These are phyloP conservation scores for Hafferia zeledoni DNA, from an alignment of 2,797 vertebrate species.

Conservation along the genomic window DNA sequence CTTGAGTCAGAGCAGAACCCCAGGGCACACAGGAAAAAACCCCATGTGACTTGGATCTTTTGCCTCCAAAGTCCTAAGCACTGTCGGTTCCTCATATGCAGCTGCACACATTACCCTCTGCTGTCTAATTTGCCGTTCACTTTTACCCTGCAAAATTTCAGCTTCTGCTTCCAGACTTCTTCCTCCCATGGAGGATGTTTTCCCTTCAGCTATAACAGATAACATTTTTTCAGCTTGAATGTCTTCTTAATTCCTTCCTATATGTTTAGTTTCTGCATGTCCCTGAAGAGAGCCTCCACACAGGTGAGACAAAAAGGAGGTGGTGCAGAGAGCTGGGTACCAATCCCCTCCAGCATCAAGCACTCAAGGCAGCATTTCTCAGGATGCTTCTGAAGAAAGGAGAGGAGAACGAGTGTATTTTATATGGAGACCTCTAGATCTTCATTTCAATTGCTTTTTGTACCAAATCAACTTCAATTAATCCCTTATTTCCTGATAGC, in stretches of 20 bases:
- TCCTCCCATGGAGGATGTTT: background rate
- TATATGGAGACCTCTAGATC: background rate
- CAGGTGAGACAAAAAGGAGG: background rate
- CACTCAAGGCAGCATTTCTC: background rate
- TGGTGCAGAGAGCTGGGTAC: background rate
- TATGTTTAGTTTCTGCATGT: background rate
- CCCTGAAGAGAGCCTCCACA: background rate
- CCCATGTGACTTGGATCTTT: background rate
- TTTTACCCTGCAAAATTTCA: slow-evolving; percentile 9
- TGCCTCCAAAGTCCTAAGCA: background rate
- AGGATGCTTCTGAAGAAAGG: background rate
- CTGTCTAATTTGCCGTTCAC: background rate
- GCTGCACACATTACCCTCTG: background rate
- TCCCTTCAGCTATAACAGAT: background rate
- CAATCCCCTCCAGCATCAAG: background rate
- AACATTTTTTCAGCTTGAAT: slow-evolving; percentile 10
- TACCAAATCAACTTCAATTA: background rate
- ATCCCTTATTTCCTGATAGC: background rate
- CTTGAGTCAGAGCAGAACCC: background rate
- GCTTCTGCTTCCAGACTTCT: background rate
- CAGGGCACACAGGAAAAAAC: background rate
- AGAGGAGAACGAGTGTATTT: background rate
- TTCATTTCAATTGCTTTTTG: background rate
- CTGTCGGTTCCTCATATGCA: accelerated
- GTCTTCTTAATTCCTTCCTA: background rate